Conservation (phyloP, 2,113 vertebrate species). For the Solea solea region DNA sequence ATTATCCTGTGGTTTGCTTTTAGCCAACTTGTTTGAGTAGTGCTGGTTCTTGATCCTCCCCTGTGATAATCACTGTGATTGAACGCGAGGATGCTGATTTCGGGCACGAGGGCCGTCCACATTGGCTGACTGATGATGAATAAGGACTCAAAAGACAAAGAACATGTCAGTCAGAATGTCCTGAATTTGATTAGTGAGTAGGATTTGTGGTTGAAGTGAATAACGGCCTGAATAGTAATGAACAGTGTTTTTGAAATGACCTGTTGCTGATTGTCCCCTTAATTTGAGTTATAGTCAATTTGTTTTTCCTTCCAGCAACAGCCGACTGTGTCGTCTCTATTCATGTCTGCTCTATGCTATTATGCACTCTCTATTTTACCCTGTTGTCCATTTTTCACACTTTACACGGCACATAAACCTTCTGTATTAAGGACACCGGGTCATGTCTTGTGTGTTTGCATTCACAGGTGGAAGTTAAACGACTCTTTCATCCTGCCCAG, state of each 20-base stretch:
- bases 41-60: not conserved
- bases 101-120: constrained; percentile 2
- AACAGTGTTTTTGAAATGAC: constrained; percentile 33
- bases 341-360: constrained; percentile 25
- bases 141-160: constrained; percentile 10
- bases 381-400: too few relatives aligned
- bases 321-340: constrained; percentile 42
- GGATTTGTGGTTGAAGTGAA: constrained; percentile 20
- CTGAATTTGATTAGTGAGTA: constrained; percentile 25
- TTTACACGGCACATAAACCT: too few relatives aligned
- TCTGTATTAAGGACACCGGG: not conserved
- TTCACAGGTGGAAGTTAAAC: constrained; percentile 93
- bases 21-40: constrained; percentile 29
- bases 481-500: constrained; percentile 85
- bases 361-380: too few relatives aligned
- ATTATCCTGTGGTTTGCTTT: constrained; percentile 8
- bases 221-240: constrained; percentile 27
- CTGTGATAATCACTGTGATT: constrained; percentile 48
- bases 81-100: constrained; percentile 14
- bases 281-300: constrained; percentile 29
- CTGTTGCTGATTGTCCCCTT: constrained; percentile 38
- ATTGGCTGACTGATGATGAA: constrained; percentile 18
- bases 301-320: constrained; percentile 26
- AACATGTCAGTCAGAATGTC: constrained; percentile 21
- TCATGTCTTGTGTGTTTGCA: constrained; percentile 45